phyloP scores from a whole-genome alignment of 1,140 invertebrate species.

The Elymnias hypermnestra region DNA sequence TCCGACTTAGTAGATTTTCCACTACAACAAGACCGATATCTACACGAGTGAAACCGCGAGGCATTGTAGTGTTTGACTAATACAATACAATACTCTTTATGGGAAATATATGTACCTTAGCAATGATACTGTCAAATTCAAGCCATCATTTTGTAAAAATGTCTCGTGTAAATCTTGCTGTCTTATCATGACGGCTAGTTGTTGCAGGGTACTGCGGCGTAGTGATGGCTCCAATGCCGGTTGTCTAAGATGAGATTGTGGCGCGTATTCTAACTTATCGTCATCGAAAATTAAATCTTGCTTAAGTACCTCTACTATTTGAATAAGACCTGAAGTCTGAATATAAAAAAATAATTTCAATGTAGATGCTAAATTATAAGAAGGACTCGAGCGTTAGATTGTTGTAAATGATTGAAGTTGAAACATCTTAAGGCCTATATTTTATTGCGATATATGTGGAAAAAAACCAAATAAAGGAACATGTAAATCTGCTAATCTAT shows the following conservation, averaged over 20 bases:
- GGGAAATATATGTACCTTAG: too few relatives aligned
- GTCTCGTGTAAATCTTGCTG: constrained; percentile 44
- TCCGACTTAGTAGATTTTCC: too few relatives aligned
- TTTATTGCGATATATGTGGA: too few relatives aligned
- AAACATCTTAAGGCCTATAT: too few relatives aligned
- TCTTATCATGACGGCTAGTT: constrained; percentile 50
- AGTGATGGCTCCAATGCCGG: constrained; percentile 46
- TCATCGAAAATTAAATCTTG: constrained; percentile 57
- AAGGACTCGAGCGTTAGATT: too few relatives aligned
- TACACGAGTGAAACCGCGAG: too few relatives aligned
- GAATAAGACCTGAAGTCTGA: constrained; percentile 46
- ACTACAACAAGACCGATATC: too few relatives aligned
- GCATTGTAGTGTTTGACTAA: too few relatives aligned
- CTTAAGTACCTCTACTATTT: constrained; percentile 61
- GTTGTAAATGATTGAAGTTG: too few relatives aligned
- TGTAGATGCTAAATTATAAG: constrained; percentile 7
- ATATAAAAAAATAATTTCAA: constrained; percentile 10
- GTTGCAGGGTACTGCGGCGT: constrained; percentile 52
- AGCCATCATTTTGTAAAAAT: constrained; percentile 44
- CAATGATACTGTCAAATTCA: constrained; percentile 44
- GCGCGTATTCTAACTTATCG: constrained; percentile 40
- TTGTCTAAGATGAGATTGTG: constrained; percentile 13
- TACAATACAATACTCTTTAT: too few relatives aligned
- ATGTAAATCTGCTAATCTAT: too few relatives aligned
- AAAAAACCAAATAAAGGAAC: too few relatives aligned